Evolutionary conservation across 2,888 invertebrate genomes (phyloP), one percentile per base, ranked within the genome.

Genomic region (Tachina grossa): DNA sequence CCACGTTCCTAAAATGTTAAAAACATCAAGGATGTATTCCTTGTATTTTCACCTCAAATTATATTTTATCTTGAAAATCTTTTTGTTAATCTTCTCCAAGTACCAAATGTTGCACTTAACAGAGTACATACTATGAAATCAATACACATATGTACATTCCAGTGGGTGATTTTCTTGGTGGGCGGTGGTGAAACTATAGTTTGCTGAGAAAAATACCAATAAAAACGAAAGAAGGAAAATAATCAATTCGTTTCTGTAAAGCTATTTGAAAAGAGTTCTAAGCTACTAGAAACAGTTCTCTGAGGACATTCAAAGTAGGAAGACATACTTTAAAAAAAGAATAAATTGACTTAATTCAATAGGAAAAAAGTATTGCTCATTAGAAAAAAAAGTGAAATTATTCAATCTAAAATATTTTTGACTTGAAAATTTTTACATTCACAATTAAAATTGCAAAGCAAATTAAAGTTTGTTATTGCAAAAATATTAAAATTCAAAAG

Each of bases 251-350:
- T 47, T 80, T 83, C 55, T 80, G 76, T 77, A 83, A 85, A 85
- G 85, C 85, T 85, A 85, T 85, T 83, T 85, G 66, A 83, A 83
- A 85, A 83, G 79, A 83, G 72, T 79, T 71, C 47, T 76, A 57
- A 83, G 72, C 71, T 61, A 85, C 83, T 72, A 83, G 76, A 85
- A 85, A 80, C 85, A 85, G 85, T 85, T 85, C 85, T 83, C 75
- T 72, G 83, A 85, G 85, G 85, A 85, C 85, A 80, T 85, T 83
- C 79, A 83, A 63, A 85, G 85, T 65, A 83, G 79, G 55, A 83
- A 85, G 85, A 85, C 85, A 82, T 14, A 75, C 51, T 66, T 72
- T 71, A 16, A 65, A 45, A 68, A 45, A 71, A 69, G 47, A 61
- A 53, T 11, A 16, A 66, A 72, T 16, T 45, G 51, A 68, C 39